phyloP scores from a whole-genome alignment of 2,888 invertebrate species.

The Pandemis heparana region DNA sequence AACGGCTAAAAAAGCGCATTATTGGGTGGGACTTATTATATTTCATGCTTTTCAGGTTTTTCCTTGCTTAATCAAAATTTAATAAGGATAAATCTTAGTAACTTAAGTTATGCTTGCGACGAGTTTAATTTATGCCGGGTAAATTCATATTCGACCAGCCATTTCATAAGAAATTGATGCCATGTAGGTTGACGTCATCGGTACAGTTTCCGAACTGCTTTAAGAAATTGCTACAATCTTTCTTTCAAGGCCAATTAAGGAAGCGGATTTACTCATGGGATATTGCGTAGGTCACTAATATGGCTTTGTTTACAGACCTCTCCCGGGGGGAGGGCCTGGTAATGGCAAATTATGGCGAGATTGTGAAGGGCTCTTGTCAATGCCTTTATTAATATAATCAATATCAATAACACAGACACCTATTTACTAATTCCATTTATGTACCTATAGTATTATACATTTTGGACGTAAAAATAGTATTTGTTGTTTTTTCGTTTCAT shows the following conservation, averaged over 20 bases:
- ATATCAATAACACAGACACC: conserved; percentile 16
- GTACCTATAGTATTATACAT: too few species aligned
- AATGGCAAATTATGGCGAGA: conserved; percentile 47
- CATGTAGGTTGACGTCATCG: conserved; percentile 32
- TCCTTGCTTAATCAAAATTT: too few species aligned
- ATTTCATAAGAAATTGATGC: conserved; percentile 4
- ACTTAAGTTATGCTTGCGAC: too few species aligned
- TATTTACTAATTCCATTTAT: neutral
- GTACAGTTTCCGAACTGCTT: conserved; percentile 10
- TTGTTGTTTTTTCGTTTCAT: too few species aligned
- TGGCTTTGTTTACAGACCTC: conserved; percentile 38
- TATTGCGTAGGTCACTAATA: conserved; percentile 40
- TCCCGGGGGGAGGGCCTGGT: conserved; percentile 44
- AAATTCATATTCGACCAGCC: neutral
- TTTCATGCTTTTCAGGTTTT: neutral
- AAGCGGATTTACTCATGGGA: conserved; percentile 55
- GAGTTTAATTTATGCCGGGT: neutral
- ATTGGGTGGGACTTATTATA: conserved; percentile 5
- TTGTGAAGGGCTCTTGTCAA: conserved; percentile 32
- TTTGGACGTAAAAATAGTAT: too few species aligned
- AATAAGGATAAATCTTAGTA: too few species aligned
- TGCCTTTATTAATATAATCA: conserved; percentile 10
- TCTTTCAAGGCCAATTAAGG: conserved; percentile 61
- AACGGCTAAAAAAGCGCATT: conserved; percentile 4
- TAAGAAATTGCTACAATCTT: conserved; percentile 40